Conservation (phyloP, 1,140 invertebrate species). For the Phenacoccus solenopsis region DNA sequence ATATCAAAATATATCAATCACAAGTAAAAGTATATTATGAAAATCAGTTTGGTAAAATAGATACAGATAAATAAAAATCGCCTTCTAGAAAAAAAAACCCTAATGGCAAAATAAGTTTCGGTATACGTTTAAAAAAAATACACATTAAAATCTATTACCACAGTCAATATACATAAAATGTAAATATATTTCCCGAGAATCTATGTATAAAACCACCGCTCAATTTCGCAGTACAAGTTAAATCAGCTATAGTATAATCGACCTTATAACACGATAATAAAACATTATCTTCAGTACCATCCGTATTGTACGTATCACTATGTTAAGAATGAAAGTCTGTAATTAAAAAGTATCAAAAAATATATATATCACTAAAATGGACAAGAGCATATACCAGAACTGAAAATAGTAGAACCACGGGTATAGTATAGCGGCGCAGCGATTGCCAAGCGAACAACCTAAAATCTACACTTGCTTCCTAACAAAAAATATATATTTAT, state of each 20-base stretch:
- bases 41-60: conserved; percentile 3
- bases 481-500: background rate
- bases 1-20: conserved; percentile 3
- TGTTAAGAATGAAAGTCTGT: background rate
- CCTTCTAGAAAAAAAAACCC: background rate
- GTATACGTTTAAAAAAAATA: background rate
- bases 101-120: background rate
- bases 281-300: no score
- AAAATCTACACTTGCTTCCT: background rate
- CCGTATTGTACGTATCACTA: background rate
- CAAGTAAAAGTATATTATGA: background rate
- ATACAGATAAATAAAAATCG: background rate
- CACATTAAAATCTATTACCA: background rate
- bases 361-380: background rate
- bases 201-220: background rate
- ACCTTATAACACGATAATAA: background rate
- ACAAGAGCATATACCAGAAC: background rate
- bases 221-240: no score
- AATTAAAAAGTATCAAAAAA: no score
- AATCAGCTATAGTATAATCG: background rate
- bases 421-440: background rate
- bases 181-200: background rate
- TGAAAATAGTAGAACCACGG: background rate
- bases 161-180: conserved; percentile 2
- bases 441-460: no score